Base-by-base conservation (phyloP, 2,888 invertebrate genomes). In the Scelioninae gen. 1 region DNA sequence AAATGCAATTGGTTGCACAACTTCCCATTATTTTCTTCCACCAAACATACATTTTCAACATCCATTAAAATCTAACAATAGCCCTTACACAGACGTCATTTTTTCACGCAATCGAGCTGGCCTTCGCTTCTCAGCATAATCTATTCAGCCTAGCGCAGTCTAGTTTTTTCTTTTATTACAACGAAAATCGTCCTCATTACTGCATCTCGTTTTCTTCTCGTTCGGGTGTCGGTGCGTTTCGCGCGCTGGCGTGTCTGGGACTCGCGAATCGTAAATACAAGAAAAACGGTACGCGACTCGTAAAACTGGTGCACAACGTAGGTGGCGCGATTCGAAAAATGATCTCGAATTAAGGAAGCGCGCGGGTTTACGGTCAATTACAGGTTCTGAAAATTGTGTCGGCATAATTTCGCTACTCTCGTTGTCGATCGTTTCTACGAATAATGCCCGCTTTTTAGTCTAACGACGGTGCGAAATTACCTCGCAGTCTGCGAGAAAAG, bases 291-390 rank as follows among this genome's bases (percentile, higher is more conserved):
- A 51, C 65, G 78, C 55, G 43, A 65, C 69, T 71, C 69, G 71
- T 81, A 76, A 81, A 76, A 38, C 55, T 11, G 47, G 68, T 43
- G 62, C 58, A 45, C 58, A 53, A 76, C 65, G 66, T 66, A 76
- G 75, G 75, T 66, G 75, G 75, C 66, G 75, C 23, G 16, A 43
- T 47, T 55, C 65, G 51, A 55, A 56, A 68, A 68, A 68, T 60
- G 43, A 43, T 16, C 60, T 31, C 47, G 34, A 55, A 55, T 63
- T 53, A 34, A 55, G 63, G 63, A 74, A 74, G 63, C 45, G 74
- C 53, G 51, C 43, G 9, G 66, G 38, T 75, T 75, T 75, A 75
- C 75, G 75, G 65, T 75, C 75, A 75, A 75, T 75, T 75, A 75
- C 58, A 43, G 58, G 40, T 47, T 47, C 34, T 45, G 29, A 58